phyloP scores from a whole-genome alignment of 2,797 vertebrate genomes.

The Siniperca undulata region DNA sequence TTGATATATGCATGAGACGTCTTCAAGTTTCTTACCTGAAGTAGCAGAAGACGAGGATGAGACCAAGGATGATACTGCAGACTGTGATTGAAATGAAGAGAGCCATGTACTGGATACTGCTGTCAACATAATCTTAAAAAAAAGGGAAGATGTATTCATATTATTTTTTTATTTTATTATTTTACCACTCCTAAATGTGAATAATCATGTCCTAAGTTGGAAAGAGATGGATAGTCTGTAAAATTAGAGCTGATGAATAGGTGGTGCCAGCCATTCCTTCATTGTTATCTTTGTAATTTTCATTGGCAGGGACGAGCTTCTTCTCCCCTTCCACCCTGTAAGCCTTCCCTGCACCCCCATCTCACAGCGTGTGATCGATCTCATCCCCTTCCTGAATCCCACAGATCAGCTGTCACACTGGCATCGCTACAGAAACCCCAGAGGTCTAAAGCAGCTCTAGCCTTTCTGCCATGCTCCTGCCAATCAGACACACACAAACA shows the following conservation, averaged over 20 bases:
- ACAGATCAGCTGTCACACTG: conserved; percentile 86
- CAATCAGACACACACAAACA: conserved; percentile 65
- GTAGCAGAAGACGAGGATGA: conserved; percentile 92
- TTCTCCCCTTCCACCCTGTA: conserved; percentile 3
- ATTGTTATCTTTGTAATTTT: conserved; percentile 48
- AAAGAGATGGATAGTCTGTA: not conserved
- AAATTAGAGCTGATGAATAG: conserved; percentile 25
- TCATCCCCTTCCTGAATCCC: conserved; percentile 82
- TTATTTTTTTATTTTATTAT: not conserved
- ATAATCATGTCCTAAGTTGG: not conserved
- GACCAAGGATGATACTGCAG: conserved; percentile 88
- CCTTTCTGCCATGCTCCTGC: conserved; percentile 77
- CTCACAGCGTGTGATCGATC: conserved; percentile 80
- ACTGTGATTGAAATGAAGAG: conserved; percentile 91
- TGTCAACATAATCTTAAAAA: conserved; percentile 89
- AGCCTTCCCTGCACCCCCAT: not conserved
- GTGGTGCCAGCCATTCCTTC: conserved; percentile 41
- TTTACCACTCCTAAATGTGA: not conserved
- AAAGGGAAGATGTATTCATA: not conserved
- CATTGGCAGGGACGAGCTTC: conserved; percentile 46
- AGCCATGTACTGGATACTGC: conserved; percentile 90
- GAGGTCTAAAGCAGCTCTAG: conserved; percentile 78
- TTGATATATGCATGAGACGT: not conserved
- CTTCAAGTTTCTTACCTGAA: conserved; percentile 86
- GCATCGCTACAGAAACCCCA: conserved; percentile 80